Percentiles rank a stretch among this genome's conserved stretches.
phyloP scores from a whole-genome alignment of 2,113 vertebrate species.

The Romanogobio albipinnatus region DNA sequence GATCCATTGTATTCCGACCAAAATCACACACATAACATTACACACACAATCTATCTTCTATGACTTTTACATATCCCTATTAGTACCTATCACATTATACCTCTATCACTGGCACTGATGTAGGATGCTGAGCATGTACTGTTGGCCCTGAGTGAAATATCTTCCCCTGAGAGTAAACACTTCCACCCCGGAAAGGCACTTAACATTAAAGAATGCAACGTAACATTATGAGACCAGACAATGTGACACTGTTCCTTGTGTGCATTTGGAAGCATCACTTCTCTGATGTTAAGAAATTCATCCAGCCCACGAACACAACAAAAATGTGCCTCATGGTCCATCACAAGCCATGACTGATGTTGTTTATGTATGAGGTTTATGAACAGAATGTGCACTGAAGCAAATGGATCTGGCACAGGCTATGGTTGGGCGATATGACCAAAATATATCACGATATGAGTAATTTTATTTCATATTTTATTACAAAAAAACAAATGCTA shows the following conservation, averaged over 20 bases:
- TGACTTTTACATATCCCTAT: neutral
- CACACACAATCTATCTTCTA: neutral
- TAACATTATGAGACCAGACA: slow-evolving; percentile 36
- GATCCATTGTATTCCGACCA: neutral
- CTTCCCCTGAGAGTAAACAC: slow-evolving; percentile 13
- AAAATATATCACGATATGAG: too few relatives aligned
- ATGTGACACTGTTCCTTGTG: slow-evolving; percentile 1
- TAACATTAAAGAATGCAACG: neutral
- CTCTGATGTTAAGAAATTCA: slow-evolving; percentile 21
- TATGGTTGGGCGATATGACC: too few relatives aligned
- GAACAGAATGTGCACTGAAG: neutral
- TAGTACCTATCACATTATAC: neutral
- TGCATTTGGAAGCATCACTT: slow-evolving; percentile 29
- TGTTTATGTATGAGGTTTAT: slow-evolving; percentile 28
- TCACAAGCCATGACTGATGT: slow-evolving; percentile 5
- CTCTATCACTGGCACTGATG: slow-evolving; percentile 22
- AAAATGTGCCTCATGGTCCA: slow-evolving; percentile 19
- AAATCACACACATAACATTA: neutral
- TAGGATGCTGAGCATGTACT: neutral
- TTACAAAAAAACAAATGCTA: too few relatives aligned
- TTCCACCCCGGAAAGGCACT: slow-evolving; percentile 19
- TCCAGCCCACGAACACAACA: slow-evolving; percentile 1
- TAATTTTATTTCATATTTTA: too few relatives aligned
- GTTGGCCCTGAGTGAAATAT: neutral
- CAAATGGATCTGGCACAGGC: neutral